phyloP scores from a whole-genome alignment of 2,113 vertebrate genomes.

The Chaenogobius annularis region DNA sequence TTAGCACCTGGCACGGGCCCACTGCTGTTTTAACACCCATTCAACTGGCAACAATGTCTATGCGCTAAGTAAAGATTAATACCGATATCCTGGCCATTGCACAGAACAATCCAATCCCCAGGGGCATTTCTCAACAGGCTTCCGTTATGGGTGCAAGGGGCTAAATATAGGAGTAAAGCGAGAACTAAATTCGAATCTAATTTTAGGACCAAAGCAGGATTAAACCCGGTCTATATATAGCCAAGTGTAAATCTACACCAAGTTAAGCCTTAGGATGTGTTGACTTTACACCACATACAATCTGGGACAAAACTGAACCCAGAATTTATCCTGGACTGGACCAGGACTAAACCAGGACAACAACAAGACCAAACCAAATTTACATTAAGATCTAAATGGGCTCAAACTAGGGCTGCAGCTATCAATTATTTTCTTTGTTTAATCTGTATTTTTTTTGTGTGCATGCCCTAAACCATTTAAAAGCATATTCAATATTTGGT shows the following conservation, averaged over 20 bases:
- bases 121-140: conserved; percentile 11
- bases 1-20: conserved; percentile 33
- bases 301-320: neutral
- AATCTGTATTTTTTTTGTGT: too few relatives aligned
- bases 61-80: conserved; percentile 30
- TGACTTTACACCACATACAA: neutral
- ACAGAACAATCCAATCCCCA: conserved; percentile 10
- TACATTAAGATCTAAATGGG: too few relatives aligned
- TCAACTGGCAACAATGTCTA: conserved; percentile 31
- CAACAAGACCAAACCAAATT: neutral
- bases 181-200: neutral
- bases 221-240: neutral
- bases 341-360: too few relatives aligned
- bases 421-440: too few relatives aligned
- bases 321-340: neutral
- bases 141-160: neutral
- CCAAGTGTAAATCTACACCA: neutral
- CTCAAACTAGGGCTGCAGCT: too few relatives aligned
- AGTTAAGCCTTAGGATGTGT: neutral
- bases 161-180: neutral
- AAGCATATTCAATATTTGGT: too few relatives aligned
- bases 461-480: too few relatives aligned
- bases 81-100: neutral
- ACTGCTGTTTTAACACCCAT: conserved; percentile 32
- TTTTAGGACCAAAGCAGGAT: neutral